These are phyloP conservation scores for Eupeodes corollae DNA, from an alignment of 1,140 invertebrate genomes.

Conservation along the genomic window DNA sequence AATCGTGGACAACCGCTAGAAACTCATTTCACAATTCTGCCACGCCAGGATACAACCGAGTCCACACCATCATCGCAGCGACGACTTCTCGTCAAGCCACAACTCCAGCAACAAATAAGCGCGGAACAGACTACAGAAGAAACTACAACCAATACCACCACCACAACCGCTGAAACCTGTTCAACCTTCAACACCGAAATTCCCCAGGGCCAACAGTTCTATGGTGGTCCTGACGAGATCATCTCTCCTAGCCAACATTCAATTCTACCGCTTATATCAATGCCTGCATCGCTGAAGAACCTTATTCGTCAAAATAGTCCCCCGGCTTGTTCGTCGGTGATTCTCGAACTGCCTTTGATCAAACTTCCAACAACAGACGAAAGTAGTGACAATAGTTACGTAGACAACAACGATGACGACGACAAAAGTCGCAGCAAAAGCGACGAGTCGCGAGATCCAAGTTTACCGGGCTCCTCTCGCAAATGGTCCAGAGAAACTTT, in stretches of 20 bases:
- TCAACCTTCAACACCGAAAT: conserved; percentile 27
- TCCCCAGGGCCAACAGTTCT: too few species aligned
- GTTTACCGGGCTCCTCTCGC: conserved; percentile 28
- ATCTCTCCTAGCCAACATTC: conserved; percentile 14
- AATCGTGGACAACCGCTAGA: not conserved
- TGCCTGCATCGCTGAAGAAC: conserved; percentile 29
- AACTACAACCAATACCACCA: conserved; percentile 10
- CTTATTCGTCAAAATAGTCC: conserved; percentile 16
- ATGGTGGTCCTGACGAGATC: too few species aligned
- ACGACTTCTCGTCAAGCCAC: conserved; percentile 1
- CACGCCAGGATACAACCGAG: too few species aligned
- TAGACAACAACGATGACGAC: conserved; percentile 6
- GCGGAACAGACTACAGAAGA: conserved; percentile 3
- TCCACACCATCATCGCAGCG: too few species aligned
- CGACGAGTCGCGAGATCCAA: conserved; percentile 23
- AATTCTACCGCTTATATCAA: conserved; percentile 25
- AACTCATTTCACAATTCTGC: too few species aligned
- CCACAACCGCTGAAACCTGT: conserved; percentile 29
- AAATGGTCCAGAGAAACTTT: conserved; percentile 38
- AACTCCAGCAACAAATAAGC: conserved; percentile 3
- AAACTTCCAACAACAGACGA: conserved; percentile 19
- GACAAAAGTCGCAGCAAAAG: conserved; percentile 7
- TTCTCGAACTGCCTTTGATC: conserved; percentile 35
- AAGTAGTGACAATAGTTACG: conserved; percentile 8
- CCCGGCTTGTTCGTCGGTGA: conserved; percentile 18